Conservation (phyloP, 1,140 invertebrate species). For the Acromyrmex heyeri region DNA sequence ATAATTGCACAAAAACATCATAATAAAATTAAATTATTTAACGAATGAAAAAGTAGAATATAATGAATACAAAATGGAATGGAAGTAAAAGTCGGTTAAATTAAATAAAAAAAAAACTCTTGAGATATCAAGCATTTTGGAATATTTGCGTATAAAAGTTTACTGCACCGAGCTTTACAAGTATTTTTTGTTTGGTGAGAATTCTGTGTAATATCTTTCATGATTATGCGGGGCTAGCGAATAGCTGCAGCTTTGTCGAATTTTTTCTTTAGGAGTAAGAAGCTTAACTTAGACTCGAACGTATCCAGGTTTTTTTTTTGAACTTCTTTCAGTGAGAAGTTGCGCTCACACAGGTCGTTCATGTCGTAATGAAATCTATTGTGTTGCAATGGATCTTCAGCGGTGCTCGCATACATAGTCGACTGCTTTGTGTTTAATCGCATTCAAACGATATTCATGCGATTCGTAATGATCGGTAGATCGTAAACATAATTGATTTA, state of each 20-base stretch:
- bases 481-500: not conserved
- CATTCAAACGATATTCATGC: slow-evolving; percentile 19
- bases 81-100: not conserved
- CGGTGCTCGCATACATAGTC: slow-evolving; percentile 3
- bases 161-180: not conserved
- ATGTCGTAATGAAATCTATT: slow-evolving; percentile 37
- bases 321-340: slow-evolving; percentile 15
- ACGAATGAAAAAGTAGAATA: not conserved
- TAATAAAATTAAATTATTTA: slow-evolving; percentile 8
- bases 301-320: slow-evolving; percentile 42
- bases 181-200: slow-evolving; percentile 8
- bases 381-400: slow-evolving; percentile 46
- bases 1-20: not conserved
- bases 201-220: slow-evolving; percentile 18
- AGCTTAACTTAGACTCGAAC: slow-evolving; percentile 53
- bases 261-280: slow-evolving; percentile 56
- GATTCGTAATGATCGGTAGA: not conserved
- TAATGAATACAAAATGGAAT: not conserved
- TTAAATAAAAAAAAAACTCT: not conserved
- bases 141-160: not conserved
- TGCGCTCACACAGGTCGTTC: slow-evolving; percentile 16
- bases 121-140: not conserved
- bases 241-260: slow-evolving; percentile 46
- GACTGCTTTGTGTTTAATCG: slow-evolving; percentile 24
- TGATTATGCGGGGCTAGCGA: slow-evolving; percentile 26